These are phyloP conservation scores for Drosophila equinoxialis DNA, from an alignment of 1,140 invertebrate species.

Conservation along the genomic window DNA sequence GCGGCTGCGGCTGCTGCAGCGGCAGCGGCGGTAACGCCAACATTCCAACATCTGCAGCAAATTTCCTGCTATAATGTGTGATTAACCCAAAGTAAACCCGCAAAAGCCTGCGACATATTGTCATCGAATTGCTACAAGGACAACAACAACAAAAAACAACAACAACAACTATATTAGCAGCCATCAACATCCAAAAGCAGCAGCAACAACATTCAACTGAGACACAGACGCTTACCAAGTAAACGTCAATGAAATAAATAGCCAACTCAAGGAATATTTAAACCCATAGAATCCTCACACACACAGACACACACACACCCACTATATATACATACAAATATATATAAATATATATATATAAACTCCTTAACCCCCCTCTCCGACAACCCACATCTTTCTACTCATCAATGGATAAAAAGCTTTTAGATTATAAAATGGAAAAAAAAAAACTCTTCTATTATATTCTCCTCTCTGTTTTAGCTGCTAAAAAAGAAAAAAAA, in stretches of 20 bases:
- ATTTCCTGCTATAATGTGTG: slow-evolving; percentile 85
- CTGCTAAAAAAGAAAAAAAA: slow-evolving; percentile 39
- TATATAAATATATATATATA: slow-evolving; percentile 4
- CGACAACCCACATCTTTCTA: neutral
- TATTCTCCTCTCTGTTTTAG: slow-evolving; percentile 25
- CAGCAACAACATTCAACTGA: slow-evolving; percentile 52
- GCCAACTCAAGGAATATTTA: slow-evolving; percentile 41
- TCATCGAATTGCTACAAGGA: slow-evolving; percentile 27
- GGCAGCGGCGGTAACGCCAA: slow-evolving; percentile 65
- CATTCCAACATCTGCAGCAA: slow-evolving; percentile 84
- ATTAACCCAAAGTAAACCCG: slow-evolving; percentile 58
- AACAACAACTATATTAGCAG: slow-evolving; percentile 29
- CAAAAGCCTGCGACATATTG: slow-evolving; percentile 2
- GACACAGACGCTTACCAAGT: slow-evolving; percentile 76
- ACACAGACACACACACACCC: slow-evolving; percentile 16
- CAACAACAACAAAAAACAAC: slow-evolving; percentile 30
- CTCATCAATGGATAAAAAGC: slow-evolving; percentile 35
- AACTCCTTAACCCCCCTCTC: slow-evolving; percentile 19
- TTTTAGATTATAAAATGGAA: slow-evolving; percentile 50
- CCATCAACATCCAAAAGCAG: slow-evolving; percentile 35
- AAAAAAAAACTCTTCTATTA: slow-evolving; percentile 44
- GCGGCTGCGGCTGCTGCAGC: slow-evolving; percentile 46
- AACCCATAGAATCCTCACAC: slow-evolving; percentile 47
- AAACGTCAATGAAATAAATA: slow-evolving; percentile 70
- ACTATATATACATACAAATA: neutral